A percentile compares a stretch with the other conserved stretches of the same genome.
Evolutionary conservation across 2,797 vertebrate species (phyloP).

Genomic region (Microhierax caerulescens): DNA sequence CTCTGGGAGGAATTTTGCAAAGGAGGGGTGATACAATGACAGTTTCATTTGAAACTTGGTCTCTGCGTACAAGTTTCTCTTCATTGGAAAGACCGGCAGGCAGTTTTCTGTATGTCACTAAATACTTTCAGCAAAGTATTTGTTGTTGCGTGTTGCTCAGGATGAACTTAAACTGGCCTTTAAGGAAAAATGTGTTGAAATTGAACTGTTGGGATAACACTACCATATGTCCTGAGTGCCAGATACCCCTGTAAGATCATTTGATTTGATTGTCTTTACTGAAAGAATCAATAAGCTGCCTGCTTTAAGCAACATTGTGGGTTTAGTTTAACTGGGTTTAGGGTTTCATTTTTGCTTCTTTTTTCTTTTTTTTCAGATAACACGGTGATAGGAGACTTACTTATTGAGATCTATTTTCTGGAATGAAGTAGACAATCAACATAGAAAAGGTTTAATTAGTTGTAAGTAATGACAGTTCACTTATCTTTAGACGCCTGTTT

Average conservation of each 20-base stretch:
- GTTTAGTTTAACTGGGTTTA: neutral
- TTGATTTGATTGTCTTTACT: neutral
- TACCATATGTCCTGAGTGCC: neutral
- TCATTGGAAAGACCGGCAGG: accelerated
- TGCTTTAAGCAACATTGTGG: neutral
- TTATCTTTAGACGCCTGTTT: slow-evolving; percentile 80
- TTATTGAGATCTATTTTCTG: slow-evolving; percentile 53
- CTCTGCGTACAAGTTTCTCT: neutral
- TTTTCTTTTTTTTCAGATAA: slow-evolving; percentile 69
- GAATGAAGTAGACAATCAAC: slow-evolving; percentile 60
- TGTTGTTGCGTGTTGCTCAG: neutral
- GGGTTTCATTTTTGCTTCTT: neutral
- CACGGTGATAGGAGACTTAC: neutral
- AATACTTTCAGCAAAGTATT: neutral
- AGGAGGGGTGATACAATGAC: accelerated
- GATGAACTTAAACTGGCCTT: neutral
- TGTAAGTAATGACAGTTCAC: slow-evolving; percentile 79
- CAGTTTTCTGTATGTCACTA: accelerated
- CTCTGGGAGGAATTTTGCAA: neutral
- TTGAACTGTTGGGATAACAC: neutral
- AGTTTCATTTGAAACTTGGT: neutral
- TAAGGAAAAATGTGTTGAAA: neutral
- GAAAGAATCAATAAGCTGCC: neutral
- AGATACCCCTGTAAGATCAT: neutral
- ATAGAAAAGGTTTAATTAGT: slow-evolving; percentile 48